These are phyloP conservation scores for Sturnus vulgaris DNA, from an alignment of 2,113 vertebrate genomes.

Conservation along the genomic window DNA sequence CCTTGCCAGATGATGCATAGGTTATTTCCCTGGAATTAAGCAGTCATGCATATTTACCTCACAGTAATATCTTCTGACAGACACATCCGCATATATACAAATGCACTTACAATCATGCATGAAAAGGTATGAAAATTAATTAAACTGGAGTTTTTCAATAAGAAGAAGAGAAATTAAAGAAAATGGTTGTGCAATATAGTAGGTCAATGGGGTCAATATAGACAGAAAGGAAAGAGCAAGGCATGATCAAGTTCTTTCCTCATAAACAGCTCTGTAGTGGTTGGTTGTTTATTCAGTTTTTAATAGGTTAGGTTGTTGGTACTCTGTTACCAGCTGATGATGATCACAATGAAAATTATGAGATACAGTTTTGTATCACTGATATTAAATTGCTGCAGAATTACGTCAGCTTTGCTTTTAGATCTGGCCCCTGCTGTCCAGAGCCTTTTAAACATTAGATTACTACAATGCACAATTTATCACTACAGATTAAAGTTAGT, in stretches of 20 bases:
- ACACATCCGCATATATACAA: background rate
- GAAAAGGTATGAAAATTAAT: background rate
- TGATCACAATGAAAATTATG: background rate
- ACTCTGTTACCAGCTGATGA: background rate
- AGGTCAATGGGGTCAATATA: background rate
- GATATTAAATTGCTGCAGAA: background rate
- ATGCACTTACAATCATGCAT: background rate
- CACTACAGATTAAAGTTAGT: background rate
- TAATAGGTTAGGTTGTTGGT: background rate
- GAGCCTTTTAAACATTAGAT: background rate
- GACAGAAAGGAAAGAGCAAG: background rate
- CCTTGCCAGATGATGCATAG: slow-evolving; percentile 1
- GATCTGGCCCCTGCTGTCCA: background rate
- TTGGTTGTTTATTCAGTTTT: background rate
- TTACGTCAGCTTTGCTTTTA: background rate
- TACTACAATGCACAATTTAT: slow-evolving; percentile 18
- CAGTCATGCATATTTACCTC: background rate
- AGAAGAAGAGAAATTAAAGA: background rate
- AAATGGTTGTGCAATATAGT: rapidly evolving
- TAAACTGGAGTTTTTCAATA: background rate
- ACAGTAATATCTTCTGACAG: slow-evolving; percentile 10
- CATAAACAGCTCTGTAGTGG: background rate
- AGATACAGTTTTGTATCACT: background rate
- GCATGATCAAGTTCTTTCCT: background rate
- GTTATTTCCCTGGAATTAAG: slow-evolving; percentile 44